phyloP scores from a whole-genome alignment of 2,797 vertebrate genomes.

The Melanitta fusca region DNA sequence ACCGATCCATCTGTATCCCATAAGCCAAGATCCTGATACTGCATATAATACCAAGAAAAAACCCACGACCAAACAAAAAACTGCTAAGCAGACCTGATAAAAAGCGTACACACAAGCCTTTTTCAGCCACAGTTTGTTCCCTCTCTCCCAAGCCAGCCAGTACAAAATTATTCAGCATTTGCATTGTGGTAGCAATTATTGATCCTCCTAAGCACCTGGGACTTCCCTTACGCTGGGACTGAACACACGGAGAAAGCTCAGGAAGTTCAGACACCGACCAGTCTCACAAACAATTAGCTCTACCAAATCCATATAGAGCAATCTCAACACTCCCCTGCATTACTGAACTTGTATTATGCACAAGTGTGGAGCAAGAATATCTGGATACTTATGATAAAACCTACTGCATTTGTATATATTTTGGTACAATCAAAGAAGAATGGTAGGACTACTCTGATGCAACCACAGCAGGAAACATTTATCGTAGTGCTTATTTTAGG shows the following conservation, averaged over 20 bases:
- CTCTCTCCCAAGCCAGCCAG: neutral
- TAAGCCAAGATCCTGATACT: neutral
- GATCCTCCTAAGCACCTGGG: neutral
- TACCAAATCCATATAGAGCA: neutral
- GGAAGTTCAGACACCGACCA: neutral
- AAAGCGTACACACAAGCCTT: neutral
- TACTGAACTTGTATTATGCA: neutral
- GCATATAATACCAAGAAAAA: neutral
- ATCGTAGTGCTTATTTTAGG: neutral
- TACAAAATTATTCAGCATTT: neutral
- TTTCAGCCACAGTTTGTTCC: neutral
- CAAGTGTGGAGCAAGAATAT: neutral
- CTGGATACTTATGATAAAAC: fast-evolving
- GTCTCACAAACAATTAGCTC: neutral
- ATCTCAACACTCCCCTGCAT: neutral
- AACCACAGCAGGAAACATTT: neutral
- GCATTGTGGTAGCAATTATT: neutral
- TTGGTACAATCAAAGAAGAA: neutral
- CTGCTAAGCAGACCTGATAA: neutral
- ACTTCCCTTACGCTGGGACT: fast-evolving
- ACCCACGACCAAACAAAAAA: neutral
- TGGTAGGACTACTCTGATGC: neutral
- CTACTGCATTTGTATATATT: fast-evolving
- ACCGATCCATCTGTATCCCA: neutral
- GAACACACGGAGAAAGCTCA: neutral